Percentiles rank a stretch among this genome's conserved stretches.
Evolutionary conservation across 1,140 invertebrate species (phyloP).

Genomic region (Leptinotarsa lineolata): DNA sequence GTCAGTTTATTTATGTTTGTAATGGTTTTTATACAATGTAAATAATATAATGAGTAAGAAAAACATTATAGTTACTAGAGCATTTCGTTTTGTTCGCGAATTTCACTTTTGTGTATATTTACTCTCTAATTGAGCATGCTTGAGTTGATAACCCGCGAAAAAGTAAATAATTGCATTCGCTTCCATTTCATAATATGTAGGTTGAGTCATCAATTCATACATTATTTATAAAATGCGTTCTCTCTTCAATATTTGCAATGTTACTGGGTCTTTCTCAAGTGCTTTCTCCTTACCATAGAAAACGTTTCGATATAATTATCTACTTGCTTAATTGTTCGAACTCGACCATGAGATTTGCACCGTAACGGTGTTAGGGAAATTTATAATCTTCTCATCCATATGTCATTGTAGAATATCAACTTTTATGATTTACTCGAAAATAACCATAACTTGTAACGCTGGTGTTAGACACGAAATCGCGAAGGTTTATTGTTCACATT

Average conservation of each 20-base stretch:
- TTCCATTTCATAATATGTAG: background rate
- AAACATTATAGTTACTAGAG: background rate
- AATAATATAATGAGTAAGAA: background rate
- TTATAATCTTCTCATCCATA: too few relatives aligned
- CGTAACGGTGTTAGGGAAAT: too few relatives aligned
- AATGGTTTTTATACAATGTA: background rate
- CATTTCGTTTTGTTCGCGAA: background rate
- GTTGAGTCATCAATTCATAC: background rate
- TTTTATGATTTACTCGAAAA: too few relatives aligned
- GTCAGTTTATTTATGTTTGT: background rate
- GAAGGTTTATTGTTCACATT: too few relatives aligned
- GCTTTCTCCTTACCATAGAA: too few relatives aligned
- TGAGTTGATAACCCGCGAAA: background rate
- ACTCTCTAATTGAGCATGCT: background rate
- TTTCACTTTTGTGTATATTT: slow-evolving; percentile 6
- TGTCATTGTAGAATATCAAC: too few relatives aligned
- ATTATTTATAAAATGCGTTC: background rate
- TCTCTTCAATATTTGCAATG: background rate
- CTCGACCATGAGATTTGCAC: too few relatives aligned
- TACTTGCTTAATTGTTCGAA: too few relatives aligned
- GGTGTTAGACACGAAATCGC: too few relatives aligned
- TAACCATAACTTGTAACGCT: too few relatives aligned
- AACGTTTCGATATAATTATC: too few relatives aligned
- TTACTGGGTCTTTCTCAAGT: background rate
- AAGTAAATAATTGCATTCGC: background rate